Conservation (phyloP, 2,888 invertebrate species). For the Meandrusa payeni region DNA sequence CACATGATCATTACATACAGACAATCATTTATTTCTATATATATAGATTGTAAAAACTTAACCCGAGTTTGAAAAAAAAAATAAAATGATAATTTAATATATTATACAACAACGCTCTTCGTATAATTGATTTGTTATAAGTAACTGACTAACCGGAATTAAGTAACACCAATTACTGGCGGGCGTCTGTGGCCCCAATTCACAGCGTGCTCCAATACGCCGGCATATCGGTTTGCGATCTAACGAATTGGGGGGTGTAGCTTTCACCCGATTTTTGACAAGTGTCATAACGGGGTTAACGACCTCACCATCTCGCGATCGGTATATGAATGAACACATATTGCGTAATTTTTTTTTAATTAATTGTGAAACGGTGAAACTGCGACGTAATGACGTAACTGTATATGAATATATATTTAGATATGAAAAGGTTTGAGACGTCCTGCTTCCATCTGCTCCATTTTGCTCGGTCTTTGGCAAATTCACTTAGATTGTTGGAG, state of each 20-base stretch:
- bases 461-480: too few relatives aligned
- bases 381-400: too few relatives aligned
- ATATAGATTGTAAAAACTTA: too few relatives aligned
- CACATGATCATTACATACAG: too few relatives aligned
- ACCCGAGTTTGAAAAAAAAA: background rate
- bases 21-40: too few relatives aligned
- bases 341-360: conserved; percentile 16
- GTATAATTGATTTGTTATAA: conserved; percentile 4
- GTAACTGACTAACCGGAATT: conserved; percentile 6
- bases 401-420: too few relatives aligned
- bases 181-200: conserved; percentile 12
- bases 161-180: conserved; percentile 10
- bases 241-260: conserved; percentile 3
- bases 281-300: conserved; percentile 11
- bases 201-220: background rate
- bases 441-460: too few relatives aligned
- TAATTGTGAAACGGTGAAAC: conserved; percentile 17
- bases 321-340: conserved; percentile 1
- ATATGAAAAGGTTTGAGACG: too few relatives aligned
- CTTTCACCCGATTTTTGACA: conserved; percentile 19
- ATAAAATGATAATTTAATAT: background rate
- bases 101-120: background rate
- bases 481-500: too few relatives aligned
- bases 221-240: conserved; percentile 5
- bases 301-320: conserved; percentile 1